These are phyloP conservation scores for Stegophylla sp. DNA, from an alignment of 2,888 invertebrate species.

Conservation along the genomic window DNA sequence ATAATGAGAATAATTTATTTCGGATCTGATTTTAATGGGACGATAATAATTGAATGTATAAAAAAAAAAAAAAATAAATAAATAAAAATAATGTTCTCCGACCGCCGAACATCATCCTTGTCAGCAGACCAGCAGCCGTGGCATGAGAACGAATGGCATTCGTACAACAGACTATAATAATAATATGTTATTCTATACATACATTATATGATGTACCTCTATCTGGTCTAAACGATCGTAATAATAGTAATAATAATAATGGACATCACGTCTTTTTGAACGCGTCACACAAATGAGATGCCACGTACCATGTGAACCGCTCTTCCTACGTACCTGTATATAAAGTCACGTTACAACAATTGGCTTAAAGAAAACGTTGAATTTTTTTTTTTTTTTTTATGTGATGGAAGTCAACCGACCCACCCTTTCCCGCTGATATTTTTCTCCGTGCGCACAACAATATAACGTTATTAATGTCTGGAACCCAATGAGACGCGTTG, in stretches of 20 bases:
- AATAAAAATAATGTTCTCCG: constrained; percentile 3
- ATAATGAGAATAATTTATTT: constrained; percentile 14
- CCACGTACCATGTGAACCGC: constrained; percentile 5
- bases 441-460: constrained; percentile 3
- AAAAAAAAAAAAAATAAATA: no score
- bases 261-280: constrained; percentile 29
- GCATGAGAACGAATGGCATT: background rate
- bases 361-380: constrained; percentile 26
- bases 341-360: constrained; percentile 24
- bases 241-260: no score
- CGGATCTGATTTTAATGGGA: background rate
- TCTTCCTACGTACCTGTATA: background rate
- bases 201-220: background rate
- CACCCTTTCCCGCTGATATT: constrained; percentile 18
- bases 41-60: background rate
- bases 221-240: constrained; percentile 13
- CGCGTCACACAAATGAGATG: constrained; percentile 27
- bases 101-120: background rate
- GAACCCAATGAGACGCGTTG: constrained; percentile 29
- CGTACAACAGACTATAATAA: background rate
- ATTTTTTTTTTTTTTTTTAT: background rate
- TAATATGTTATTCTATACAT: background rate
- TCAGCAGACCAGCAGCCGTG: background rate
- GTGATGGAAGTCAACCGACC: constrained; percentile 17
- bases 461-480: constrained; percentile 16